phyloP scores from a whole-genome alignment of 2,797 vertebrate genomes.

The Sylvia borin region DNA sequence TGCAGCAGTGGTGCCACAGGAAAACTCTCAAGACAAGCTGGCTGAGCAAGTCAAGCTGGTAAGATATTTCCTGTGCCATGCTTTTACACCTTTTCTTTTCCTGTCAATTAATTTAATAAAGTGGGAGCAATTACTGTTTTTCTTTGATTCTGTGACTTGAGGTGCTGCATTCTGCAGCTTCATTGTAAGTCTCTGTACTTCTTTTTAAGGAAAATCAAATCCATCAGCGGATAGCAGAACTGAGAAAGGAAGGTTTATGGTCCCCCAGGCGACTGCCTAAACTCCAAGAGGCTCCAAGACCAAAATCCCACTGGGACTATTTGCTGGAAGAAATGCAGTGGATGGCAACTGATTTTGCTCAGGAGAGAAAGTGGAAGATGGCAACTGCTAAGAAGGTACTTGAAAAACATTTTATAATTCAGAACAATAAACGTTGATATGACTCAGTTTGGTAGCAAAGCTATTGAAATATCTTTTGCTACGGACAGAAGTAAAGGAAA shows the following conservation, averaged over 20 bases:
- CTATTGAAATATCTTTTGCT: neutral
- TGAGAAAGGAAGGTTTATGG: constrained; percentile 97
- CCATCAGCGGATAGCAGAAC: constrained; percentile 92
- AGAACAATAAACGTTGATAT: neutral
- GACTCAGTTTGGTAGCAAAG: neutral
- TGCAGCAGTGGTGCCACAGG: constrained; percentile 76
- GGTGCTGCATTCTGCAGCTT: neutral
- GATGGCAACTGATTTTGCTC: constrained; percentile 98
- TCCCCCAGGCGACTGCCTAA: constrained; percentile 91
- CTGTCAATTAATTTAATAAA: neutral
- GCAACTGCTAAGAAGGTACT: constrained; percentile 96
- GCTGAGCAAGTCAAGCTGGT: constrained; percentile 91
- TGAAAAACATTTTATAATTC: neutral
- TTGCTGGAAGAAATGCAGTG: constrained; percentile 98
- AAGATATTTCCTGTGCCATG: constrained; percentile 18
- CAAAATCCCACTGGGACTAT: constrained; percentile 98
- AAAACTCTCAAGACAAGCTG: constrained; percentile 87
- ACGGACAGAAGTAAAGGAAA: neutral
- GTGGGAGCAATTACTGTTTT: neutral
- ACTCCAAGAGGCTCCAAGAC: constrained; percentile 90
- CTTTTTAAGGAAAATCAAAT: constrained; percentile 90
- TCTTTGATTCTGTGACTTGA: neutral
- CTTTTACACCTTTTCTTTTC: neutral
- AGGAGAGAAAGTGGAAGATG: constrained; percentile 97
- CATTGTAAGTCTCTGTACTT: neutral